A percentile compares a stretch with the other conserved stretches of the same genome.
These are phyloP conservation scores for Arothron firmamentum DNA, from an alignment of 2,113 vertebrate genomes.

Conservation along the genomic window DNA sequence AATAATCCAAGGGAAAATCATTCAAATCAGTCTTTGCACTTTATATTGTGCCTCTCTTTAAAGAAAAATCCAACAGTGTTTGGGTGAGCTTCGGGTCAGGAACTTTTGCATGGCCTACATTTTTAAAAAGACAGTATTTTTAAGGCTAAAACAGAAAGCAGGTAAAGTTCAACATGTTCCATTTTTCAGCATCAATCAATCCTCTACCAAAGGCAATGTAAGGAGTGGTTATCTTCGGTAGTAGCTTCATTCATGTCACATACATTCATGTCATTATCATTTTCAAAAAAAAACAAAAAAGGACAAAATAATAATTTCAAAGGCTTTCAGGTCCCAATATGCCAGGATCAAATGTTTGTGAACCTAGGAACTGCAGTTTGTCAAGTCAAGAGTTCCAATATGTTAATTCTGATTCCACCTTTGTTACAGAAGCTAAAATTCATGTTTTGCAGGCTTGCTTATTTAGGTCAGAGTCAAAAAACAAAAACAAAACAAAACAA, in stretches of 20 bases:
- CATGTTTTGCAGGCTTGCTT: conserved; percentile 12
- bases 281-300: conserved; percentile 7
- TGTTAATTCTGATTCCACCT: conserved; percentile 21
- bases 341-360: conserved; percentile 34
- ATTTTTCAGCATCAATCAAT: conserved; percentile 27
- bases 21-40: conserved; percentile 38
- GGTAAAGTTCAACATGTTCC: conserved; percentile 15
- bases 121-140: too few relatives aligned
- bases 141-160: conserved; percentile 30
- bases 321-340: conserved; percentile 25
- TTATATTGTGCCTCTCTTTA: conserved; percentile 27
- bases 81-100: conserved; percentile 25
- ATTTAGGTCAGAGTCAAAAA: conserved; percentile 58
- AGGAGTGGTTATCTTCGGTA: conserved; percentile 47
- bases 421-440: conserved; percentile 13
- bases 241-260: conserved; percentile 27
- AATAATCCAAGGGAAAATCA: conserved; percentile 32
- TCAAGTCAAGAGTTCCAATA: conserved; percentile 55
- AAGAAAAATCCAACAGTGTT: conserved; percentile 45
- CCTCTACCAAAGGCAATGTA: conserved; percentile 24
- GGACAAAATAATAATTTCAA: too few relatives aligned
- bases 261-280: conserved; percentile 60
- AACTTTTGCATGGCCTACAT: too few relatives aligned
- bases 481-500: conserved; percentile 27
- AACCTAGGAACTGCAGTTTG: conserved; percentile 42